Evolutionary conservation across 2,888 invertebrate species (phyloP).

Genomic region (Mesorhabditis sp.): DNA sequence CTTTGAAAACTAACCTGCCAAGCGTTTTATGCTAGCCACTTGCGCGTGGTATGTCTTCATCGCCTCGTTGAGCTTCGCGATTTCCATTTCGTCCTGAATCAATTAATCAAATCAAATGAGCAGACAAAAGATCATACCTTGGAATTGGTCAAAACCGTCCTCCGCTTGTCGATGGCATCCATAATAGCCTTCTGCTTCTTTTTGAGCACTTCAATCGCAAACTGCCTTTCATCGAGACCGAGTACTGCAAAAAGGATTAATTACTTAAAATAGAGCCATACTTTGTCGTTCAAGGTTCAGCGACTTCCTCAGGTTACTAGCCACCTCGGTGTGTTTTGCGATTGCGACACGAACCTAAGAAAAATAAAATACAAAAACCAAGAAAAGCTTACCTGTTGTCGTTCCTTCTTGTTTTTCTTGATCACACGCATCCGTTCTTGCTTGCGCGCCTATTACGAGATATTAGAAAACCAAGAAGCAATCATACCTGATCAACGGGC

Average conservation of each 20-base stretch:
- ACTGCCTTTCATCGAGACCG: constrained; percentile 32
- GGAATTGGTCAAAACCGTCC: not conserved
- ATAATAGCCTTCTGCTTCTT: constrained; percentile 30
- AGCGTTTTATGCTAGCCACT: constrained; percentile 14
- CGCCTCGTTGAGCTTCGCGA: constrained; percentile 31
- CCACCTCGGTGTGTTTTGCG: constrained; percentile 36
- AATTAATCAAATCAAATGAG: not conserved
- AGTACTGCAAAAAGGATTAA: constrained; percentile 25
- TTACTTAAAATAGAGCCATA: constrained; percentile 11
- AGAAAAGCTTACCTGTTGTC: constrained; percentile 20
- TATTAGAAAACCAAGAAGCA: not conserved
- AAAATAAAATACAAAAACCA: not conserved
- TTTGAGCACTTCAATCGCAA: constrained; percentile 35
- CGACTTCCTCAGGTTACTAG: constrained; percentile 32
- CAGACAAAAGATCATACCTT: not conserved
- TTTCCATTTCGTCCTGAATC: constrained; percentile 25
- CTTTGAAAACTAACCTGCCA: constrained; percentile 22
- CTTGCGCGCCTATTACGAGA: constrained; percentile 30
- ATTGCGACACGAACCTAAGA: constrained; percentile 30
- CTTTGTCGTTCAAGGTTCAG: constrained; percentile 33
- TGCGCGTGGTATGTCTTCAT: constrained; percentile 23
- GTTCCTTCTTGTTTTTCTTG: constrained; percentile 35
- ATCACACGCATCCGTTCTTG: constrained; percentile 31
- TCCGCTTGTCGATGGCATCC: not conserved
- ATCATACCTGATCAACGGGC: constrained; percentile 32